These are phyloP conservation scores for Gyrodactylus bullatarudis DNA, from an alignment of 1,140 invertebrate species.

Conservation along the genomic window DNA sequence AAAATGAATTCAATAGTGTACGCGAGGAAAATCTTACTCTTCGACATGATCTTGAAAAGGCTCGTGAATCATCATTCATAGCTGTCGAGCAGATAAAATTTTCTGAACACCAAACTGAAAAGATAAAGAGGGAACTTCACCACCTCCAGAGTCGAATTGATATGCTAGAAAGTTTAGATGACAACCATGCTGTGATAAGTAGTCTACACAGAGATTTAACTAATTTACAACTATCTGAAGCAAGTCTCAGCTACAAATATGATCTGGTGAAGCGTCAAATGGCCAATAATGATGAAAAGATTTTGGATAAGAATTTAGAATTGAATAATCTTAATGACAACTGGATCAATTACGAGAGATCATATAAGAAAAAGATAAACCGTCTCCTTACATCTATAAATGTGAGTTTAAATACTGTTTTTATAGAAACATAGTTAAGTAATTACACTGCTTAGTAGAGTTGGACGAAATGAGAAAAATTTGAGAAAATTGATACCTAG, in stretches of 20 bases:
- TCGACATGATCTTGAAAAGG: not conserved
- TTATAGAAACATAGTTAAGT: too few species aligned
- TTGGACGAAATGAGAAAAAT: too few species aligned
- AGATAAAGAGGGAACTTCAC: not conserved
- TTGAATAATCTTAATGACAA: not conserved
- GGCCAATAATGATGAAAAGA: not conserved
- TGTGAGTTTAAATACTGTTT: too few species aligned
- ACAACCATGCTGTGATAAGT: not conserved
- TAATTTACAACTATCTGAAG: not conserved
- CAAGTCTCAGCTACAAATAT: not conserved
- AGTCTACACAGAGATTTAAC: not conserved
- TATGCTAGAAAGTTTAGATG: not conserved
- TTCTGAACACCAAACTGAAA: not conserved
- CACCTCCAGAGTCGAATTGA: not conserved
- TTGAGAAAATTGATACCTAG: too few species aligned
- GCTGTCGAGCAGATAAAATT: not conserved
- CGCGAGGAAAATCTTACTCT: not conserved
- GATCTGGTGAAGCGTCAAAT: not conserved
- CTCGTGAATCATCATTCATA: not conserved
- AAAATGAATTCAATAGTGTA: not conserved
- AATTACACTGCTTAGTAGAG: too few species aligned
- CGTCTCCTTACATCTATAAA: not conserved
- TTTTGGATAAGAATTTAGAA: not conserved
- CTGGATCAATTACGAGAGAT: not conserved
- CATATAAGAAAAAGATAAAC: not conserved